Evolutionary conservation across 2,888 invertebrate genomes (phyloP).

Genomic region (Meliscaeva auricollis): DNA sequence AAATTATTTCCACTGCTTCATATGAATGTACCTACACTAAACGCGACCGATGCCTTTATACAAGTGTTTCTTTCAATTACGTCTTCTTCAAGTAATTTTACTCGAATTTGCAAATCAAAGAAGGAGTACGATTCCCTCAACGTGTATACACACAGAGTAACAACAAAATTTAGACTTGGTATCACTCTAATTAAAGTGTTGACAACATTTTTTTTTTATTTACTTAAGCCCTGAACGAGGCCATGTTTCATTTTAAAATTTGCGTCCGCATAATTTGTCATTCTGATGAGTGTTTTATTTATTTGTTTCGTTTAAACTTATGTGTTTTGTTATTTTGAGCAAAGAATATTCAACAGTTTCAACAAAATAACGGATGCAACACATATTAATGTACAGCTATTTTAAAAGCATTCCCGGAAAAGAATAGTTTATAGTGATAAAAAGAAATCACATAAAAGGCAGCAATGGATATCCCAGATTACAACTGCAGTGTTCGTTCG

Average conservation of each 20-base stretch:
- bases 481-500: constrained; percentile 54
- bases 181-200: constrained; percentile 41
- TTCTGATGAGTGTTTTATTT: constrained; percentile 61
- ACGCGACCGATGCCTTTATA: too few relatives aligned
- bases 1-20: too few relatives aligned
- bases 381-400: neutral
- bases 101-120: too few relatives aligned
- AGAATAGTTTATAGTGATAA: neutral
- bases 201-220: too few relatives aligned
- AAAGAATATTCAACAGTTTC: constrained; percentile 33
- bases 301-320: constrained; percentile 58
- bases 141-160: too few relatives aligned
- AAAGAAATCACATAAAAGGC: neutral
- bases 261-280: constrained; percentile 47
- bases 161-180: constrained; percentile 27
- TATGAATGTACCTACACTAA: too few relatives aligned
- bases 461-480: constrained; percentile 63
- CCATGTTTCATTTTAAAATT: constrained; percentile 35
- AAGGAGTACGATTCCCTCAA: too few relatives aligned
- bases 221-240: constrained; percentile 32
- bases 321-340: neutral
- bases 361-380: constrained; percentile 43
- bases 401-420: neutral
- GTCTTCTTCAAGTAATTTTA: too few relatives aligned
- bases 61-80: too few relatives aligned